A percentile compares a stretch with the other conserved stretches of the same genome.
phyloP scores from a whole-genome alignment of 2,888 invertebrate species.

The Limenitis camilla region DNA sequence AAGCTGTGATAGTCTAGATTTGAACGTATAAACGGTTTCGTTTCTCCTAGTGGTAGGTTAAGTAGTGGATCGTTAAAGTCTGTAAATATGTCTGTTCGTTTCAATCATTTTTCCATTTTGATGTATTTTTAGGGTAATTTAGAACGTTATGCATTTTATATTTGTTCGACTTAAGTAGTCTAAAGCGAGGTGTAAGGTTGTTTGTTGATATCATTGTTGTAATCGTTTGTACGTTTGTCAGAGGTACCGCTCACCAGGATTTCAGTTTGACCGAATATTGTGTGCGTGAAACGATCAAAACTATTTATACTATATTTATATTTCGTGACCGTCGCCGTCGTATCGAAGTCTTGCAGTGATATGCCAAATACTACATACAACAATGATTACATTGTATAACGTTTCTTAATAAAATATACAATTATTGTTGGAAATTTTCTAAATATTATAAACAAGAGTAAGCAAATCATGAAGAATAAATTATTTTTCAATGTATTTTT shows the following conservation, averaged over 20 bases:
- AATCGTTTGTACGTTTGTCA: conserved; percentile 23
- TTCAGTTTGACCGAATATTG: not conserved
- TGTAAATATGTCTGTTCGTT: conserved; percentile 64
- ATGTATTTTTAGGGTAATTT: conserved; percentile 66
- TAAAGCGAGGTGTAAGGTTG: conserved; percentile 47
- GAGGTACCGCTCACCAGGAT: not conserved
- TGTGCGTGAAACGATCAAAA: conserved; percentile 7
- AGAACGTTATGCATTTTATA: conserved; percentile 65
- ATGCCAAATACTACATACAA: conserved; percentile 70
- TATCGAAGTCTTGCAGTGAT: conserved; percentile 66
- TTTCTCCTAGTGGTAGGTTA: conserved; percentile 53
- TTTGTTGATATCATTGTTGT: conserved; percentile 56
- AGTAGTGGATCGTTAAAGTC: conserved; percentile 46
- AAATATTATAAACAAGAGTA: conserved; percentile 68
- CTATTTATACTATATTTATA: conserved; percentile 36
- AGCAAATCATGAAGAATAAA: conserved; percentile 70
- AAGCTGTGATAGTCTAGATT: conserved; percentile 70
- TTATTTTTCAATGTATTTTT: conserved; percentile 67
- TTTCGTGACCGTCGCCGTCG: conserved; percentile 44
- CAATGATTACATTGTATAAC: conserved; percentile 64
- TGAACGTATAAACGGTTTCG: conserved; percentile 44
- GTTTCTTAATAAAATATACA: conserved; percentile 71
- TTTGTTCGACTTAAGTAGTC: conserved; percentile 54
- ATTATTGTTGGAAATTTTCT: conserved; percentile 73
- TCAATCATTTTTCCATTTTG: conserved; percentile 62